Conservation (phyloP, 2,888 invertebrate genomes). For the Xylota sylvarum region DNA sequence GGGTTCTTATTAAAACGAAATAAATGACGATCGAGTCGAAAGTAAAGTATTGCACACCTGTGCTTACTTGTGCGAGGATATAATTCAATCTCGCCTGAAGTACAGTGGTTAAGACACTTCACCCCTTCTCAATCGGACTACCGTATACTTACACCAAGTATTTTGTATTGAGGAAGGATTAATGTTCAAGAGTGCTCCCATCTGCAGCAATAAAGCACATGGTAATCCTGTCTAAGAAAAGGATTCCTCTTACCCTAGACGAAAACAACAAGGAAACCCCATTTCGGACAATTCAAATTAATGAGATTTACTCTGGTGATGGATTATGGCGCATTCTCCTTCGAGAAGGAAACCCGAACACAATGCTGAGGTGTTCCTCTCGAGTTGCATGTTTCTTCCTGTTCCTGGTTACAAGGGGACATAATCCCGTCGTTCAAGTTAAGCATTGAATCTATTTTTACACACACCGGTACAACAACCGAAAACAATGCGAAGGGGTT, state of each 20-base stretch:
- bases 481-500: constrained; percentile 38
- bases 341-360: constrained; percentile 12
- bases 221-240: constrained; percentile 49
- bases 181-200: constrained; percentile 40
- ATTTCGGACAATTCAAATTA: constrained; percentile 57
- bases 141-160: constrained; percentile 32
- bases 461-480: constrained; percentile 4
- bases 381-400: constrained; percentile 38
- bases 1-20: constrained; percentile 8
- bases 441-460: constrained; percentile 1
- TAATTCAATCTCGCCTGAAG: constrained; percentile 35
- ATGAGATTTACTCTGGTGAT: constrained; percentile 49
- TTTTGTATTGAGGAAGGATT: constrained; percentile 41
- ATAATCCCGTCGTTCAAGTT: constrained; percentile 1
- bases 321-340: constrained; percentile 46
- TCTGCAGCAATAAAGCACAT: constrained; percentile 38
- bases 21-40: constrained; percentile 27
- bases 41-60: background rate
- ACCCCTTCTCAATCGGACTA: constrained; percentile 23
- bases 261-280: constrained; percentile 17
- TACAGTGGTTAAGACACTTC: constrained; percentile 13
- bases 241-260: constrained; percentile 9
- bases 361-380: constrained; percentile 1
- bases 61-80: constrained; percentile 12
- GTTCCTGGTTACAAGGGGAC: constrained; percentile 32